Evolutionary conservation across 92 coral and sea anemone species (phyloP).

Genomic region (Anthopleura xanthogrammica): DNA sequence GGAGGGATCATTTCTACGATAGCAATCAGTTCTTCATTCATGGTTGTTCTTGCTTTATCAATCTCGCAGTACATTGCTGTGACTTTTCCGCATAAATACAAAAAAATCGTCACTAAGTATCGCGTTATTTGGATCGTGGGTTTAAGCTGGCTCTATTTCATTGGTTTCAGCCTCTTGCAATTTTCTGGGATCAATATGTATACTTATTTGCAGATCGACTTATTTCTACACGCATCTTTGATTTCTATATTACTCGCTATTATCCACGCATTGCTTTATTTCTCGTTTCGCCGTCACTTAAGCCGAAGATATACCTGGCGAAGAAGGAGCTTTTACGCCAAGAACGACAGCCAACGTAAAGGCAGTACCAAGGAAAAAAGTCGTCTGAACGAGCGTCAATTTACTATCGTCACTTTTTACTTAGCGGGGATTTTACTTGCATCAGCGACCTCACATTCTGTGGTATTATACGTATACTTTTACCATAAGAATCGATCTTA

Average conservation of each 20-base stretch:
- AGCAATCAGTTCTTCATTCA: constrained; percentile 68
- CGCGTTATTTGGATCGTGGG: constrained; percentile 54
- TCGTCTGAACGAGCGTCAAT: constrained; percentile 65
- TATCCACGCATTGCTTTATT: constrained; percentile 59
- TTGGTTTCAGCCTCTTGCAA: constrained; percentile 57
- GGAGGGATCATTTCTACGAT: constrained; percentile 76
- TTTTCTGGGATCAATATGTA: constrained; percentile 50
- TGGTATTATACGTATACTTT: constrained; percentile 65
- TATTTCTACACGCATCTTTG: constrained; percentile 62
- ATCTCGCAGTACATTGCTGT: constrained; percentile 75
- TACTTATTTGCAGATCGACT: constrained; percentile 58
- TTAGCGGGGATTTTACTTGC: constrained; percentile 69
- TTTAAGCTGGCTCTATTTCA: constrained; percentile 58
- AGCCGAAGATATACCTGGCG: constrained; percentile 40
- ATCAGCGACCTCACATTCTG: constrained; percentile 69
- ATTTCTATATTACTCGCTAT: constrained; percentile 51
- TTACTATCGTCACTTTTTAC: constrained; percentile 67
- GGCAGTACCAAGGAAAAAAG: constrained; percentile 29
- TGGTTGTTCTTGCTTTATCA: constrained; percentile 72
- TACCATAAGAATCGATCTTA: constrained; percentile 37
- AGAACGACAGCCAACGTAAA: constrained; percentile 4
- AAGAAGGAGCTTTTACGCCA: constrained; percentile 12
- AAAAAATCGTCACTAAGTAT: constrained; percentile 51
- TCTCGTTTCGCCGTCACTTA: constrained; percentile 60
- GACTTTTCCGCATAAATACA: constrained; percentile 73